Evolutionary conservation across 2,113 vertebrate genomes (phyloP).

Genomic region (Diadophis punctatus): DNA sequence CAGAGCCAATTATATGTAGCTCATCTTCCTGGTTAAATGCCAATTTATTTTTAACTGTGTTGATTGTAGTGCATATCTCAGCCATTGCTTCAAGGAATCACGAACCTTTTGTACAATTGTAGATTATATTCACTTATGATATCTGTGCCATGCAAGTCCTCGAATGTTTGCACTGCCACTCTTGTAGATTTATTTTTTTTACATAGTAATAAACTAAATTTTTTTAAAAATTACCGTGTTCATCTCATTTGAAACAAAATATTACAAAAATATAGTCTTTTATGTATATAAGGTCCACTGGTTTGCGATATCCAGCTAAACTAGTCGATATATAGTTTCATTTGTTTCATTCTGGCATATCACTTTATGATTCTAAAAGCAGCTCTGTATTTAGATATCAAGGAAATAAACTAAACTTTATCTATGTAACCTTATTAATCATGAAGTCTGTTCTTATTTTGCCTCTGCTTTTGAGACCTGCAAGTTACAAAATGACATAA

Average conservation of each 20-base stretch:
- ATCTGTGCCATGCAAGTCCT: constrained; percentile 39
- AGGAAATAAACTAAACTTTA: constrained; percentile 64
- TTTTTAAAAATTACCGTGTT: constrained; percentile 40
- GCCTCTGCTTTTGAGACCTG: background rate
- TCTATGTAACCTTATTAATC: constrained; percentile 41
- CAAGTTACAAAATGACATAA: background rate
- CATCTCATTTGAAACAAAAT: constrained; percentile 29
- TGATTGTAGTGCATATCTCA: constrained; percentile 24
- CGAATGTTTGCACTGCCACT: constrained; percentile 67
- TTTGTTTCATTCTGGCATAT: constrained; percentile 43
- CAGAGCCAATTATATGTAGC: constrained; percentile 63
- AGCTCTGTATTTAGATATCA: constrained; percentile 54
- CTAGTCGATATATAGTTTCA: constrained; percentile 26
- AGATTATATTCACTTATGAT: constrained; percentile 1
- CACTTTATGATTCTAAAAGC: constrained; percentile 35
- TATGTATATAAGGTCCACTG: constrained; percentile 34
- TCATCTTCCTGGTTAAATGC: constrained; percentile 33
- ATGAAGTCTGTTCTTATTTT: constrained; percentile 36
- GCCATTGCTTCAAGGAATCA: constrained; percentile 11
- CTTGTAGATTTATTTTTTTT: constrained; percentile 72
- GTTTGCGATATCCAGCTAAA: constrained; percentile 15
- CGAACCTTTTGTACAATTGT: constrained; percentile 23
- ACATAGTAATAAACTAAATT: constrained; percentile 60
- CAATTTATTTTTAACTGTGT: constrained; percentile 26
- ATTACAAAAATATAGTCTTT: constrained; percentile 23